A percentile compares a stretch with the other conserved stretches of the same genome.
Evolutionary conservation across 2,888 invertebrate genomes (phyloP).

Genomic region (Napeogenes inachia): DNA sequence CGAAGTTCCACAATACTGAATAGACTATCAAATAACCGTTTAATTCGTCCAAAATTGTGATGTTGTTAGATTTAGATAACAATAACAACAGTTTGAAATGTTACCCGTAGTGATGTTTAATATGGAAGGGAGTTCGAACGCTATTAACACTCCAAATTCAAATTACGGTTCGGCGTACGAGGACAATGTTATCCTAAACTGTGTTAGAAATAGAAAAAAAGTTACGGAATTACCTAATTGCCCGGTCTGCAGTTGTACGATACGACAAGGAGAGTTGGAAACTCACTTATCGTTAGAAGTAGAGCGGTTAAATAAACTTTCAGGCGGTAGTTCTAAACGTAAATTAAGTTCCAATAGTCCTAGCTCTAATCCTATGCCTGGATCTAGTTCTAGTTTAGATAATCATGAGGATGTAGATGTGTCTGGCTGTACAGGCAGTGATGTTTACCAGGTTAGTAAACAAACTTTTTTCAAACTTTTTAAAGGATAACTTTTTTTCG

Average conservation of each 20-base stretch:
- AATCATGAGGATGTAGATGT: conserved; percentile 59
- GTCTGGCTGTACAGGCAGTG: conserved; percentile 63
- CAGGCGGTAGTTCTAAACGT: conserved; percentile 52
- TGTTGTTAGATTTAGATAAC: conserved; percentile 62
- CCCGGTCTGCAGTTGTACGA: conserved; percentile 91
- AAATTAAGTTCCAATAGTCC: conserved; percentile 57
- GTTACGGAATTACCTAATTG: conserved; percentile 86
- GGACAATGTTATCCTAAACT: conserved; percentile 65
- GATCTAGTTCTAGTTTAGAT: conserved; percentile 49
- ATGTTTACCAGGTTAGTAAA: conserved; percentile 62
- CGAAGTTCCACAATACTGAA: conserved; percentile 46
- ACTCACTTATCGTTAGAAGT: conserved; percentile 88
- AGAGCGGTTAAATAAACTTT: conserved; percentile 60
- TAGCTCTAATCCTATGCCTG: conserved; percentile 43
- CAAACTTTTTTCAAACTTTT: background rate
- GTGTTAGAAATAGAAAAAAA: conserved; percentile 77
- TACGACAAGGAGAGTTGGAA: conserved; percentile 89
- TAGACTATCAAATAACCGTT: conserved; percentile 39
- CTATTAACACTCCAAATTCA: conserved; percentile 34
- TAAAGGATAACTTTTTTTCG: background rate
- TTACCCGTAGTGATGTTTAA: conserved; percentile 68
- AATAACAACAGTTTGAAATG: conserved; percentile 57
- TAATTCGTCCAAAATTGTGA: conserved; percentile 47
- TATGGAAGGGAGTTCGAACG: conserved; percentile 62
- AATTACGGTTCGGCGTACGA: conserved; percentile 48